Percentiles rank a stretch among this genome's conserved stretches.
Evolutionary conservation across 1,140 invertebrate species (phyloP).

Genomic region (Argopecten irradians): DNA sequence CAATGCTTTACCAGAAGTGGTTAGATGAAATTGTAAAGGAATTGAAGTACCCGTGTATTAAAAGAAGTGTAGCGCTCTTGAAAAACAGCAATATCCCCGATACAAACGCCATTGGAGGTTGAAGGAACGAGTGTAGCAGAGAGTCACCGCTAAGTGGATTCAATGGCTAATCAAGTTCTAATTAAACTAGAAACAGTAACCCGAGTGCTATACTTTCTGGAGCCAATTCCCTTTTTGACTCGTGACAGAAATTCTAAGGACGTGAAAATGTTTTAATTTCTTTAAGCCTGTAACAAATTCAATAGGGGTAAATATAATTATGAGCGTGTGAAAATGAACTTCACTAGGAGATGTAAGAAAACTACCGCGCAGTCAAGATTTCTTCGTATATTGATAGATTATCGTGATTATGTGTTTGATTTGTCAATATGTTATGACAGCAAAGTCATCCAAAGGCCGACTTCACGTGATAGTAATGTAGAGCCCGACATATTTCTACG

Average conservation of each 20-base stretch:
- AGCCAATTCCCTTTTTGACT: conserved; percentile 1
- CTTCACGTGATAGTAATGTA: no score
- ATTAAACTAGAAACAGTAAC: neutral
- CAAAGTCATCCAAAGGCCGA: no score
- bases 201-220: neutral
- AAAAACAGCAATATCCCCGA: conserved; percentile 15
- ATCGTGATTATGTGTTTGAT: no score
- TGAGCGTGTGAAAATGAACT: neutral
- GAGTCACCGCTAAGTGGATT: conserved; percentile 14
- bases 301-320: neutral
- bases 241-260: neutral
- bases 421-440: no score
- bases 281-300: neutral
- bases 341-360: neutral
- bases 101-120: neutral
- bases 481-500: no score
- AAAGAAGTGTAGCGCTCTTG: conserved; percentile 12
- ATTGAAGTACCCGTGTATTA: neutral
- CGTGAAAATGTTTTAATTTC: neutral
- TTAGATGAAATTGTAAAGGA: neutral
- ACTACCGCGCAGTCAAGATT: neutral
- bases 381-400: no score
- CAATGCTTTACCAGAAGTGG: neutral
- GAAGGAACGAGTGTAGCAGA: neutral
- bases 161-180: neutral